Base-by-base conservation (phyloP, 2,888 invertebrate species). In the Gastracanthus pulcherrimus region DNA sequence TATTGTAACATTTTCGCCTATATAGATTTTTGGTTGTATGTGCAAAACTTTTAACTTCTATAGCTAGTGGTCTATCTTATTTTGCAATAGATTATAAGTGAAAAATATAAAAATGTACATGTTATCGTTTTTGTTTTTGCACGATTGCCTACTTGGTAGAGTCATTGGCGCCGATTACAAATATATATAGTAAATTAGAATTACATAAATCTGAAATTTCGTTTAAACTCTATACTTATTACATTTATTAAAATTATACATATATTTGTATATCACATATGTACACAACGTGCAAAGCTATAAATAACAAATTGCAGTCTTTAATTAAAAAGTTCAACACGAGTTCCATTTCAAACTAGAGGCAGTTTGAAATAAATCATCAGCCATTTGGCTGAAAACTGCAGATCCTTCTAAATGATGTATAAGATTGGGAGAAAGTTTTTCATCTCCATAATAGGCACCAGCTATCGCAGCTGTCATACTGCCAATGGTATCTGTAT, bases 401-500 rank as follows among this genome's bases (percentile, higher is more conserved):
- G 93, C 89, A 0, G 92, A 89, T 16, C 90, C 92, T 92, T 96
- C 96, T 87, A 95, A 95, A 85, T 94, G 94, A 72, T 92, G 91
- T 31, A 93, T 89, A 84, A 95, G 90, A 69, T 92, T 89, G 29
- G 89, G 83, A 69, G 90, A 90, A 66, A 96, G 93, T 9, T 90
- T 88, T 29, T 93, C 92, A 82, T 94, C 92, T 0, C 96, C 95
- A 85, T 95, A 93, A 89, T 93, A 94, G 29, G 95, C 95, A 1
- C 96, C 96, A 34, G 94, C 93, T 79, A 96, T 93, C 2, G 95
- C 94, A 13, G 95, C 95, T 4, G 96, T 94, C 96, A 96, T 96
- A 69, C 94, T 93, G 0, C 95, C 96, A 85, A 96, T 95, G 0
- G 96, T 96, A 87, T 96, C 96, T 0, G 96, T 95, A 89, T 96